Base-by-base conservation (phyloP, 2,888 invertebrate species). In the Thymelicus acteon region DNA sequence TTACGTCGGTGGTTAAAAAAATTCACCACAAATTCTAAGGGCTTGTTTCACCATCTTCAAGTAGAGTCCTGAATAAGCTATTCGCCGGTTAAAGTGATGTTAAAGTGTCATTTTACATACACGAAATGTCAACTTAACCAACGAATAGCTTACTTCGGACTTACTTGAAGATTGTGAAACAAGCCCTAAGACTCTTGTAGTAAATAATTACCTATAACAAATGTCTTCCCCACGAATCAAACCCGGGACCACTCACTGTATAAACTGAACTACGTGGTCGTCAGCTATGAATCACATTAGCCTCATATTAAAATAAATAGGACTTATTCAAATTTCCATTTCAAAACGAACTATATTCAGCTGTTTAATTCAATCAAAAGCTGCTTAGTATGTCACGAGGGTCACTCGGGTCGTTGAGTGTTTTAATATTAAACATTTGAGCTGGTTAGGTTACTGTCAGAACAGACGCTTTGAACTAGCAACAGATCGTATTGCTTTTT, bases 351-450 rank as follows among this genome's bases (percentile, higher is more conserved):
- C n/a, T 31, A 62, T 52, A 67, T 61, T 62, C 31, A 40, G 44
- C 40, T 44, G 54, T 68, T 61, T 68, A 68, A 68, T 68, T 62
- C 54, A 62, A 68, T 52, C 54, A 68, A 61, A 62, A 62, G 31
- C 68, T 68, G 47, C 54, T 68, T 68, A 62, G 54, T 57, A 62
- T 62, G 47, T 54, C 54, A 62, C 61, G 40, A 44, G 66, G 54
- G 61, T 67, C 61, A 52, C 15, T 37, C 37, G 39, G 61, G 24
- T 31, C 67, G 68, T 62, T 47, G 44, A 37, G 44, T 44, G 62
- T 31, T 68, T 62, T 54, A 68, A 68, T 62, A 68, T 68, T 62
- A 68, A 68, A 68, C 44, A 68, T 68, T 68, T 61, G 54, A 47
- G 12, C 8, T n/a, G 15, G 5, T 62, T n/a, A 47, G 62, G 52